phyloP scores from a whole-genome alignment of 1,140 invertebrate genomes.

The Zaprionus capensis region DNA sequence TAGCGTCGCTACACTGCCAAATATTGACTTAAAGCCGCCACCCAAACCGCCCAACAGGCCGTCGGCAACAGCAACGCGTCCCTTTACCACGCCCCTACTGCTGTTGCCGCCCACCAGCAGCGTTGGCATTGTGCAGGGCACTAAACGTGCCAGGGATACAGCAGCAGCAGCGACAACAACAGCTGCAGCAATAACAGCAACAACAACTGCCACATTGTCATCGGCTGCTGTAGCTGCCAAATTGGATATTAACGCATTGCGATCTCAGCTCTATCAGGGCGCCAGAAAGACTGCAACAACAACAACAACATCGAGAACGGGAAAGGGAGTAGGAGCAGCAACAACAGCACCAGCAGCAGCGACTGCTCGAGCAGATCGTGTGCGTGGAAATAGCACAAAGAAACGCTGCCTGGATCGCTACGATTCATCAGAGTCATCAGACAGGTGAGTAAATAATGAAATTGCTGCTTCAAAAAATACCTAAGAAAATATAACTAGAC shows the following conservation, averaged over 20 bases:
- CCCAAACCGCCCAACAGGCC: conserved; percentile 40
- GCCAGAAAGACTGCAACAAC: conserved; percentile 54
- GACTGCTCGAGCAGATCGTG: conserved; percentile 19
- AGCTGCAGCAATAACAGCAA: neutral
- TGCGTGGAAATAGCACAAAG: conserved; percentile 87
- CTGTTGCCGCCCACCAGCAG: conserved; percentile 38
- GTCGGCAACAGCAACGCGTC: conserved; percentile 15
- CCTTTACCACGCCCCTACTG: conserved; percentile 55
- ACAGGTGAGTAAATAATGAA: conserved; percentile 88
- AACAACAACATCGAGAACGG: conserved; percentile 22
- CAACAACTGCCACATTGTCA: neutral
- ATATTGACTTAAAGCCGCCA: conserved; percentile 66
- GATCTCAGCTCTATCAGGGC: conserved; percentile 76
- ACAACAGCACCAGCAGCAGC: conserved; percentile 12
- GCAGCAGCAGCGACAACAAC: neutral
- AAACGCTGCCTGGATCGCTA: conserved; percentile 93
- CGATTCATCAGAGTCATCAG: conserved; percentile 94
- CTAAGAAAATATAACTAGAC: neutral
- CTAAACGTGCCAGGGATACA: conserved; percentile 51
- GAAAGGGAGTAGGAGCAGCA: conserved; percentile 18
- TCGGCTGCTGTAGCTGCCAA: conserved; percentile 34
- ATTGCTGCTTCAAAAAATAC: neutral
- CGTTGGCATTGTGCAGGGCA: conserved; percentile 68
- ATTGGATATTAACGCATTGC: conserved; percentile 73
- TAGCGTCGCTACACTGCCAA: conserved; percentile 28